Evolutionary conservation across 2,113 vertebrate genomes (phyloP).

Genomic region (Tichodroma muraria): DNA sequence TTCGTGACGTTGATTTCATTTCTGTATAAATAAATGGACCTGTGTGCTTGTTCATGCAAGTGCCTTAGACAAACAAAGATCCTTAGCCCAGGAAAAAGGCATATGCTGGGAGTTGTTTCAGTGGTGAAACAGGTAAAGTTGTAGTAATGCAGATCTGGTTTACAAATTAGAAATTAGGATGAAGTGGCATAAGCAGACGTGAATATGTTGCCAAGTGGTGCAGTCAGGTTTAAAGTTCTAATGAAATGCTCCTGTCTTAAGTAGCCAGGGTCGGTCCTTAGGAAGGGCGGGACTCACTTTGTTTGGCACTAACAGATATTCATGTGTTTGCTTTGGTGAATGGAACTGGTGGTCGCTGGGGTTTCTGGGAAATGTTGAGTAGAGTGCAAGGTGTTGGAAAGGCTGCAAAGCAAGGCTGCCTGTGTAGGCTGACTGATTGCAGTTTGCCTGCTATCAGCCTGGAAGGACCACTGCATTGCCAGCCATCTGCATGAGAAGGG

Average conservation of each 20-base stretch:
- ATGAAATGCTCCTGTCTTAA: neutral
- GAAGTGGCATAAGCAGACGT: neutral
- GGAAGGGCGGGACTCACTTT: neutral
- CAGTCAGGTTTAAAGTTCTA: neutral
- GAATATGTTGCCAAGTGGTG: neutral
- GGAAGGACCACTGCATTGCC: neutral
- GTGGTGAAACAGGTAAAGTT: neutral
- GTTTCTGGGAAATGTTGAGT: neutral
- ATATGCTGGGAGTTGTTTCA: neutral
- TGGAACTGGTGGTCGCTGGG: neutral
- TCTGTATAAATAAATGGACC: neutral
- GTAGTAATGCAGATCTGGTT: neutral
- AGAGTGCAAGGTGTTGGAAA: neutral
- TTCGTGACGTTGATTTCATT: neutral
- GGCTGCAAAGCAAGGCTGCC: neutral
- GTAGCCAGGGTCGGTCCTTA: neutral
- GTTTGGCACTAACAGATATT: neutral
- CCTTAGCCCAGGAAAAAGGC: neutral
- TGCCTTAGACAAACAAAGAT: constrained; percentile 68
- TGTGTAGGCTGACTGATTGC: neutral
- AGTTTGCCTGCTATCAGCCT: neutral
- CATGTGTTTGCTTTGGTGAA: neutral
- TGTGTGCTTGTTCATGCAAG: constrained; percentile 37
- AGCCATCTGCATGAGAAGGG: neutral
- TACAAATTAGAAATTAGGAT: neutral